Conservation (phyloP, 53 echinoderm and acorn worm genomes). For the Actinopyga echinites region DNA sequence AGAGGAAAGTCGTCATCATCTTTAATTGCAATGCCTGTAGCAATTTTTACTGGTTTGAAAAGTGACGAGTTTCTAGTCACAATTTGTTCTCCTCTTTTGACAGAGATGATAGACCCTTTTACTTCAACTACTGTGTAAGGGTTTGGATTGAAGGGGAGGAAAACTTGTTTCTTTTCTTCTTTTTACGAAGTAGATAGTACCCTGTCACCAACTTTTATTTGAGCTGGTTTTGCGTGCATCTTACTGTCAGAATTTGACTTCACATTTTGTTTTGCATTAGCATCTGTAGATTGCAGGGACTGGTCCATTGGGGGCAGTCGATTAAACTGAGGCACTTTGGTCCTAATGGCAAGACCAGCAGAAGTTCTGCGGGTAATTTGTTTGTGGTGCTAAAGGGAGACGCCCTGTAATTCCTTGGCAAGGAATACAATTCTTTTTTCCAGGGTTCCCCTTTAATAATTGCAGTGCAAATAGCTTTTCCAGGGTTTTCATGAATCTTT, state of each 20-base stretch:
- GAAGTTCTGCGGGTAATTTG: slow-evolving; percentile 12
- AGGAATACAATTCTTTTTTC: slow-evolving; percentile 26
- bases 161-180: slow-evolving; percentile 9
- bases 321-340: no score
- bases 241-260: slow-evolving; percentile 40
- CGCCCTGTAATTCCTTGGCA: slow-evolving; percentile 43
- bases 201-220: slow-evolving; percentile 29
- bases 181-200: slow-evolving; percentile 38
- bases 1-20: slow-evolving; percentile 14
- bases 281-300: neutral
- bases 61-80: slow-evolving; percentile 51
- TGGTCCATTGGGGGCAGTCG: no score
- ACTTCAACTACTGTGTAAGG: neutral
- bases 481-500: slow-evolving; percentile 30
- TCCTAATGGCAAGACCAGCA: slow-evolving; percentile 22
- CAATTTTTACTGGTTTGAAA: slow-evolving; percentile 36
- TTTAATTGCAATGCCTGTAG: neutral
- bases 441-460: neutral
- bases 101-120: slow-evolving; percentile 56
- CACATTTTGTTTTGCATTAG: slow-evolving; percentile 38
- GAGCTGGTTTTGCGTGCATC: neutral
- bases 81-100: slow-evolving; percentile 15
- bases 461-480: slow-evolving; percentile 17
- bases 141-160: neutral
- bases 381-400: slow-evolving; percentile 44